These are phyloP conservation scores for Octonoba sinensis DNA, from an alignment of 2,888 invertebrate species.

Conservation along the genomic window DNA sequence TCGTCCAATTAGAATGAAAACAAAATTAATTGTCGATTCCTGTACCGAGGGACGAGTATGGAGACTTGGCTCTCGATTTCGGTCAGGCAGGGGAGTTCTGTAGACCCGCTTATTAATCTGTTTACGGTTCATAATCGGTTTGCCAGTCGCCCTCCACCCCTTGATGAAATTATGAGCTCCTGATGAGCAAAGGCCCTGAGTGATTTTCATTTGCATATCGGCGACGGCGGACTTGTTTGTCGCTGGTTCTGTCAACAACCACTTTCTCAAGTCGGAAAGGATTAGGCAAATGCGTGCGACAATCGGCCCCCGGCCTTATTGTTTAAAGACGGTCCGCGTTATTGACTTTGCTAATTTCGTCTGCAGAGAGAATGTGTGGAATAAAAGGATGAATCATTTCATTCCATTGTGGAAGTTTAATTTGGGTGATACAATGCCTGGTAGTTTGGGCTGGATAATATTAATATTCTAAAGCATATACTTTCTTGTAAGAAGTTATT, in stretches of 20 bases:
- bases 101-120: constrained; percentile 50
- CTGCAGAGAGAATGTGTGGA: too few relatives aligned
- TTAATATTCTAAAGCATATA: too few relatives aligned
- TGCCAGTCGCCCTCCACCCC: constrained; percentile 33
- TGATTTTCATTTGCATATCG: constrained; percentile 32
- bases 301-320: too few relatives aligned
- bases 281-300: constrained; percentile 34
- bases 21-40: constrained; percentile 48
- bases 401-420: too few relatives aligned
- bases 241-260: constrained; percentile 44
- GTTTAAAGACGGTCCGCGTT: too few relatives aligned
- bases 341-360: too few relatives aligned
- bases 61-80: background rate
- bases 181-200: background rate
- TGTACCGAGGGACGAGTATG: background rate
- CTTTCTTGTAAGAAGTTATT: too few relatives aligned
- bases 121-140: constrained; percentile 61
- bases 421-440: too few relatives aligned
- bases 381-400: too few relatives aligned
- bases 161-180: constrained; percentile 60
- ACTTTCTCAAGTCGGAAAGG: constrained; percentile 10
- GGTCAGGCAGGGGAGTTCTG: too few relatives aligned
- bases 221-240: constrained; percentile 25
- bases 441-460: too few relatives aligned
- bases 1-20: constrained; percentile 50